Base-by-base conservation (phyloP, 2,888 invertebrate genomes). In the Drosophila antonietae region DNA sequence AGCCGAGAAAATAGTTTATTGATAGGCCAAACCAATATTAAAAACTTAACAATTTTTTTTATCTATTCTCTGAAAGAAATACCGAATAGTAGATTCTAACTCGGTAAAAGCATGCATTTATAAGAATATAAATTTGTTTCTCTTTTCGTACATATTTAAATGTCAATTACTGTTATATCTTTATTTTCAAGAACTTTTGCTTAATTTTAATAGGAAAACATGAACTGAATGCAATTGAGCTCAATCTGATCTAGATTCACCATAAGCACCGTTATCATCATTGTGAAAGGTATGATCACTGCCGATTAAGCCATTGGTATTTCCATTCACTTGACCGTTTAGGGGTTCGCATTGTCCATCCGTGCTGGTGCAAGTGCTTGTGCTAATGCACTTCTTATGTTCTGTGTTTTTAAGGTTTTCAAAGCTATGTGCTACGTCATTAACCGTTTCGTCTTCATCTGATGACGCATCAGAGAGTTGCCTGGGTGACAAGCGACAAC, bases 391-490 rank as follows among this genome's bases (percentile, higher is more conserved):
- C 20, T 10, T 20, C 14, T 58, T 23, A 1, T 57, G 15, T 37
- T 66, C 1, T 20, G 67, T 20, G 12, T 59, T 8, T 23, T 70
- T 71, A 0, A 86, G 55, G 2, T 58, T 18, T 28, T 61, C 31
- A 2, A 77, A 41, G 31, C 37, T 39, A 15, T 69, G 68, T 12
- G 84, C 56, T 7, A 77, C 4, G 2, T 55, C 63, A 14, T 55
- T 47, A 1, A 75, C 35, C 7, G 46, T 49, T 9, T 92, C 92
- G 3, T 93, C 93, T 63, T 93, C 92, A 53, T 93, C 95, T 43
- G 96, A 96, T 81, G 96, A 96, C 55, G 95, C 96, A 92, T 96
- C 96, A 0, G 96, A 96, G 65, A 95, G 94, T 90, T 96, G 95
- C 63, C 95, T 94, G 1, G 97, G 96, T 9, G 96, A 96, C 46